phyloP scores from a whole-genome alignment of 2,888 invertebrate genomes.

The Silvanus unidentatus region DNA sequence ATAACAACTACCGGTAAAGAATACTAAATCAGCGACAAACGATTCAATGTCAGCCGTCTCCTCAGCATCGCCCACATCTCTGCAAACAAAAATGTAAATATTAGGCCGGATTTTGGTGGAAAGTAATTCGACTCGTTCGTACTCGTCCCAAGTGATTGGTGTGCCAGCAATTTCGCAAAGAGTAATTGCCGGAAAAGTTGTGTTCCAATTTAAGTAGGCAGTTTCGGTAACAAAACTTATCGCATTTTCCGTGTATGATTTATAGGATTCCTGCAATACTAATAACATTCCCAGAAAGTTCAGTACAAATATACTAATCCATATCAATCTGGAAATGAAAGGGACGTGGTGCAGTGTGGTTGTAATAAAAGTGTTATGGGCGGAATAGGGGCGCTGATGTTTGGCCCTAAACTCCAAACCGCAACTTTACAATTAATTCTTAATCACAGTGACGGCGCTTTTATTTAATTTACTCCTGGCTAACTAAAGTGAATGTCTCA shows the following conservation, averaged over 20 bases:
- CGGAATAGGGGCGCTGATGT: background rate
- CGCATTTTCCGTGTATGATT: slow-evolving; percentile 49
- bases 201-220: slow-evolving; percentile 57
- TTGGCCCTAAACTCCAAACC: background rate
- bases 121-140: background rate
- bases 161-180: slow-evolving; percentile 51
- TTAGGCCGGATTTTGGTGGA: background rate
- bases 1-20: slow-evolving; percentile 48
- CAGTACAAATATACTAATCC: slow-evolving; percentile 49
- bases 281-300: slow-evolving; percentile 47
- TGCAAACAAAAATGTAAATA: background rate
- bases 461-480: no score
- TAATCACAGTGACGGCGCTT: background rate
- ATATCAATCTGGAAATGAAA: slow-evolving; percentile 49
- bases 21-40: slow-evolving; percentile 45
- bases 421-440: background rate
- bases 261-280: slow-evolving; percentile 49
- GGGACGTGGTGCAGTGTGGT: no score
- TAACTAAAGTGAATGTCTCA: no score
- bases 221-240: slow-evolving; percentile 52
- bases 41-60: slow-evolving; percentile 26
- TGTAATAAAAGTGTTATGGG: background rate
- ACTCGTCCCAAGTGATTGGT: slow-evolving; percentile 35
- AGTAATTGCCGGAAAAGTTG: slow-evolving; percentile 57
- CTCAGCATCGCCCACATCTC: slow-evolving; percentile 15